phyloP scores from a whole-genome alignment of 2,797 vertebrate genomes.

The Sylvia borin region DNA sequence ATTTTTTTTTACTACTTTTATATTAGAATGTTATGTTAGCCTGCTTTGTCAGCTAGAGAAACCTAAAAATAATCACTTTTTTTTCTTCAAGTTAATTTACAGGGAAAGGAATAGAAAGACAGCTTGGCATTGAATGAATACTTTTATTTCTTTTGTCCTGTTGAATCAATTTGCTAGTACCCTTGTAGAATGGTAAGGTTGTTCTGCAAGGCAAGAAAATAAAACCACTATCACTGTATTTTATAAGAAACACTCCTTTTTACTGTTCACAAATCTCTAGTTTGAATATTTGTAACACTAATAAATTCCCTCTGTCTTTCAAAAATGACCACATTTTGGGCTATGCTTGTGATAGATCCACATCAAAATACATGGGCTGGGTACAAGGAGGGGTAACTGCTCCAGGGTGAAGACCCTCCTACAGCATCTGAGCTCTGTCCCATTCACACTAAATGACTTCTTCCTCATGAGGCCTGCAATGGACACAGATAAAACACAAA shows the following conservation, averaged over 20 bases:
- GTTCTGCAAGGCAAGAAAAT: not conserved
- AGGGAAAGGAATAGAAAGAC: not conserved
- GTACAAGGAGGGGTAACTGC: not conserved
- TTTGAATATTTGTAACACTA: not conserved
- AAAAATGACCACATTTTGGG: not conserved
- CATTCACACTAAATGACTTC: not conserved
- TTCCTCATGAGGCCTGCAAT: fast-evolving
- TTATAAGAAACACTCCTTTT: not conserved
- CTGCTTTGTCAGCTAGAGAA: not conserved
- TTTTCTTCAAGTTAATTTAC: not conserved
- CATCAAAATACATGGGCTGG: not conserved
- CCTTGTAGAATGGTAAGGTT: not conserved
- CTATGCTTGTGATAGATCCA: not conserved
- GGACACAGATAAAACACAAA: not conserved
- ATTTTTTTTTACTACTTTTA: not conserved
- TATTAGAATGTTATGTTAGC: not conserved
- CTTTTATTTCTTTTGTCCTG: not conserved
- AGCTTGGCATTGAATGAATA: not conserved
- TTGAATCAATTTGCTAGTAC: not conserved
- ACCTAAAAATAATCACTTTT: not conserved
- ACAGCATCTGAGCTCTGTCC: not conserved
- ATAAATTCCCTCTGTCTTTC: not conserved
- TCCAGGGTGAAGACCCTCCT: not conserved
- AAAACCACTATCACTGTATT: fast-evolving
- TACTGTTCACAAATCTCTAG: not conserved